These are phyloP conservation scores for Stercorarius parasiticus DNA, from an alignment of 2,113 vertebrate genomes.

Conservation along the genomic window DNA sequence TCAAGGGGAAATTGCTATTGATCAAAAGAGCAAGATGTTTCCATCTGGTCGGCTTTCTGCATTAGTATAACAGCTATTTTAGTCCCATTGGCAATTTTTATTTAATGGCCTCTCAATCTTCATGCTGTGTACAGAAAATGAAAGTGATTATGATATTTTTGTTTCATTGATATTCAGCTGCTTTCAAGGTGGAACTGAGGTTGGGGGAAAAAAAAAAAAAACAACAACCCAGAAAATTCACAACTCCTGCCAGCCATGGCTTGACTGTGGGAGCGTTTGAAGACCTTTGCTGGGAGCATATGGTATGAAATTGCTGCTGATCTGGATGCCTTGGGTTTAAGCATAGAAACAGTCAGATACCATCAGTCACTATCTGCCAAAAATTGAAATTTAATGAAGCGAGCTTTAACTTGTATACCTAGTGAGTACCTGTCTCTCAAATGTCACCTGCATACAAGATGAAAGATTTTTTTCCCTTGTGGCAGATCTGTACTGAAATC, in stretches of 20 bases:
- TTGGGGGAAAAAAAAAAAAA: neutral
- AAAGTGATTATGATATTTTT: slow-evolving; percentile 39
- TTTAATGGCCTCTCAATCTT: slow-evolving; percentile 28
- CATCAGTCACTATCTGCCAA: slow-evolving; percentile 50
- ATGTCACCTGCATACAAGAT: slow-evolving; percentile 27
- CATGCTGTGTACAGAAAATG: neutral
- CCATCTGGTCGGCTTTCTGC: neutral
- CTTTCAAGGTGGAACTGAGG: slow-evolving; percentile 48
- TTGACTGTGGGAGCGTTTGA: slow-evolving; percentile 36
- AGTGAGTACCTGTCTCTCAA: slow-evolving; percentile 39
- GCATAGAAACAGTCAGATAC: slow-evolving; percentile 33
- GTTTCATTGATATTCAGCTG: slow-evolving; percentile 66
- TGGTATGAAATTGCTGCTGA: slow-evolving; percentile 38
- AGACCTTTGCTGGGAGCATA: slow-evolving; percentile 38
- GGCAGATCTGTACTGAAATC: slow-evolving; percentile 20
- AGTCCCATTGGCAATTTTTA: slow-evolving; percentile 32
- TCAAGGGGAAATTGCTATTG: slow-evolving; percentile 29
- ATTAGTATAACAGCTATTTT: neutral
- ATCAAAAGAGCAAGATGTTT: neutral
- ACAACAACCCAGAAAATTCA: neutral
- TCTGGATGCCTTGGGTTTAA: slow-evolving; percentile 46
- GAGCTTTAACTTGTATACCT: slow-evolving; percentile 40
- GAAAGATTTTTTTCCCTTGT: neutral
- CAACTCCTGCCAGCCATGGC: slow-evolving; percentile 24
- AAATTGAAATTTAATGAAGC: slow-evolving; percentile 48